A percentile compares a stretch with the other conserved stretches of the same genome.
Evolutionary conservation across 2,113 vertebrate genomes (phyloP).

Genomic region (Lophochroa leadbeateri): DNA sequence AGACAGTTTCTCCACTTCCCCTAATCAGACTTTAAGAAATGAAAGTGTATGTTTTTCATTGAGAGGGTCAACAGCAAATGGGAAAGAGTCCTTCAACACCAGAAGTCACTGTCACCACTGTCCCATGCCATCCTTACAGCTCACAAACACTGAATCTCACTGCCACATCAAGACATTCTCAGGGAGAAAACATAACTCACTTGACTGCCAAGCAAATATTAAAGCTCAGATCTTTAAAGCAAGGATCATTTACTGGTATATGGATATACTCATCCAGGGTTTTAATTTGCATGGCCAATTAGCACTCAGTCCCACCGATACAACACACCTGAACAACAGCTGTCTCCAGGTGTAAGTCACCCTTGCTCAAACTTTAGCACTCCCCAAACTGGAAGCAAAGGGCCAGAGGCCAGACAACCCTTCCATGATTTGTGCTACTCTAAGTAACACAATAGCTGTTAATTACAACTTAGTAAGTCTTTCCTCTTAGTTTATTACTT

Average conservation of each 20-base stretch:
- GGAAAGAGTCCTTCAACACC: constrained; percentile 4
- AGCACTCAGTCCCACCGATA: neutral
- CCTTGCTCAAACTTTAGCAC: neutral
- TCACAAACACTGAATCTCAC: neutral
- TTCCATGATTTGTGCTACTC: neutral
- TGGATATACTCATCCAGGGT: neutral
- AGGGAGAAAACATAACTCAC: neutral
- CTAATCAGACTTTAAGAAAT: neutral
- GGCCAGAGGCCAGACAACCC: neutral
- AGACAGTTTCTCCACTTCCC: neutral
- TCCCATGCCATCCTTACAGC: neutral
- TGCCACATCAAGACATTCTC: neutral
- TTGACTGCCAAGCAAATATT: neutral
- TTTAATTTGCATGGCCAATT: neutral
- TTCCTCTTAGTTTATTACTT: neutral
- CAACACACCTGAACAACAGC: neutral
- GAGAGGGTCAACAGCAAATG: neutral
- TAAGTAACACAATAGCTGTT: neutral
- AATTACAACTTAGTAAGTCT: neutral
- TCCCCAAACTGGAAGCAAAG: neutral
- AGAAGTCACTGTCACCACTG: neutral
- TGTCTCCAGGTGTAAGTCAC: neutral
- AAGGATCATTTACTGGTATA: neutral
- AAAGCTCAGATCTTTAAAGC: neutral
- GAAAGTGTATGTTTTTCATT: neutral